phyloP scores from a whole-genome alignment of 2,113 vertebrate species.

The Cinclus mexicanus region DNA sequence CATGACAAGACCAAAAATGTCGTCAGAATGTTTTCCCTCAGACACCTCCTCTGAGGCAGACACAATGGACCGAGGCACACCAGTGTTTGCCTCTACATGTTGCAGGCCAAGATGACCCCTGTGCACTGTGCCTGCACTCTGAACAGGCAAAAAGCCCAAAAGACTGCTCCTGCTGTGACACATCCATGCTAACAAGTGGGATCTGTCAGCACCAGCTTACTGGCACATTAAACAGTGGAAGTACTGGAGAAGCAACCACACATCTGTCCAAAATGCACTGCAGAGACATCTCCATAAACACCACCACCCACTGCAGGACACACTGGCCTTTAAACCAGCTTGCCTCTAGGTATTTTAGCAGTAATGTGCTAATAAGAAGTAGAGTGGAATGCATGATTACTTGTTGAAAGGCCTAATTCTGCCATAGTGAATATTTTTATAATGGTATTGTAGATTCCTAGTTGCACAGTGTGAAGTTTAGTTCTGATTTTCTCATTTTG shows the following conservation, averaged over 20 bases:
- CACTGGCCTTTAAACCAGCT: not conserved
- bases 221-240: not conserved
- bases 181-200: not conserved
- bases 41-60: not conserved
- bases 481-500: not conserved
- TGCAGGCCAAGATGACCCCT: not conserved
- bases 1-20: not conserved
- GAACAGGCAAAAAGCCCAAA: not conserved
- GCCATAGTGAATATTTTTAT: not conserved
- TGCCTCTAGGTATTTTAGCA: not conserved
- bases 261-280: not conserved
- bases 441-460: not conserved
- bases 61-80: not conserved
- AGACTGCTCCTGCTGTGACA: not conserved
- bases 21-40: not conserved
- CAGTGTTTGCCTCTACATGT: not conserved
- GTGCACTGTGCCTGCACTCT: rapidly evolving
- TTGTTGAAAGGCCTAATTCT: not conserved
- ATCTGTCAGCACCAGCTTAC: constrained; percentile 7
- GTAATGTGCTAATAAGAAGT: not conserved
- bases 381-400: not conserved
- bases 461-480: not conserved
- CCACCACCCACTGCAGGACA: not conserved
- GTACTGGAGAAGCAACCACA: not conserved
- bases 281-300: not conserved